Conservation (phyloP, 37 sponge, comb jelly and placozoan genomes). For the Beroe forskalii region DNA sequence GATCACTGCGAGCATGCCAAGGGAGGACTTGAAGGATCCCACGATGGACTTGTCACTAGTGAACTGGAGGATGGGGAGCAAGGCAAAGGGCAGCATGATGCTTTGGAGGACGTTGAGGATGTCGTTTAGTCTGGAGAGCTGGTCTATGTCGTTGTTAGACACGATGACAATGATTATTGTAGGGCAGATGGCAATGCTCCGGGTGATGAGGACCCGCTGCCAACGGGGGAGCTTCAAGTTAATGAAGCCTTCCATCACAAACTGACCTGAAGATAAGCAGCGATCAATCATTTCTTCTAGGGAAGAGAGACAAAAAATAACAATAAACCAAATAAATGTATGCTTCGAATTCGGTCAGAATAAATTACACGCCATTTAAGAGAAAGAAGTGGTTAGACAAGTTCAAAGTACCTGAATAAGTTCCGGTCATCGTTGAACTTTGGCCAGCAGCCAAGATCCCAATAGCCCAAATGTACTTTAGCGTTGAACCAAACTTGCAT, state of each 20-base stretch:
- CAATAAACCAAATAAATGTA: too few relatives aligned
- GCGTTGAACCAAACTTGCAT: background rate
- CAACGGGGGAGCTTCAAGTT: constrained; percentile 43
- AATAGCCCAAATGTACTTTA: constrained; percentile 58
- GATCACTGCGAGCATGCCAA: constrained; percentile 65
- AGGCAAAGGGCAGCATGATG: constrained; percentile 62
- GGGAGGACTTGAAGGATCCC: constrained; percentile 76
- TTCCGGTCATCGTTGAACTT: constrained; percentile 66
- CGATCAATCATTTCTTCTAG: background rate
- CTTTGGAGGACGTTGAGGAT: constrained; percentile 54
- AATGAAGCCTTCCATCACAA: constrained; percentile 66
- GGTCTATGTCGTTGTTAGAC: constrained; percentile 67
- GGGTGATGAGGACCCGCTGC: constrained; percentile 62
- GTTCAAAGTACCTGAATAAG: constrained; percentile 38
- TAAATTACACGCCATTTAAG: too few relatives aligned
- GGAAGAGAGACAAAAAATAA: too few relatives aligned
- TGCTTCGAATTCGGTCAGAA: too few relatives aligned
- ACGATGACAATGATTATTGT: constrained; percentile 24
- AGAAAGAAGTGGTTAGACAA: too few relatives aligned
- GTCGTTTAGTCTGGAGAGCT: constrained; percentile 56
- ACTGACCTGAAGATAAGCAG: constrained; percentile 46
- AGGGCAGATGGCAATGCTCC: constrained; percentile 61
- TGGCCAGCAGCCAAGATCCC: constrained; percentile 66
- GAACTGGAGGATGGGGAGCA: constrained; percentile 67
- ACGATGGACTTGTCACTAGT: constrained; percentile 75